Evolutionary conservation across 2,888 invertebrate species (phyloP).

Genomic region (Dynastes tityus): DNA sequence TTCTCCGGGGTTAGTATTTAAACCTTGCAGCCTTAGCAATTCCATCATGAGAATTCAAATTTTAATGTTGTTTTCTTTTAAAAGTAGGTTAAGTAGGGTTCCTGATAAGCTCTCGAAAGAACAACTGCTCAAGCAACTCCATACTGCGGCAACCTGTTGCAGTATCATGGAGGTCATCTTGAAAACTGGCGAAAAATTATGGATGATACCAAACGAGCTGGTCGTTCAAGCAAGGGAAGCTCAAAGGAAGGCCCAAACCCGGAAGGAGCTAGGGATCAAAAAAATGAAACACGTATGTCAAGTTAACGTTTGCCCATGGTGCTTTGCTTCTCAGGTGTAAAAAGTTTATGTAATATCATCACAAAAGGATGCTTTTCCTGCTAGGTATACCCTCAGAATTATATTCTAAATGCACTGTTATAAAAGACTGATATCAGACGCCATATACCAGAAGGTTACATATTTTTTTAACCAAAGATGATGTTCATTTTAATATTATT

Average conservation of each 20-base stretch:
- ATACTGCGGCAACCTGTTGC: slow-evolving; percentile 91
- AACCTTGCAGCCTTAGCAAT: too few species aligned
- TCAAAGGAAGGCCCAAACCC: slow-evolving; percentile 64
- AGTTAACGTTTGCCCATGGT: slow-evolving; percentile 54
- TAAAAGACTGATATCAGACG: slow-evolving; percentile 11
- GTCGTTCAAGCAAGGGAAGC: slow-evolving; percentile 76
- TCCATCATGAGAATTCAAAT: background rate
- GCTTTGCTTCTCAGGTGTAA: slow-evolving; percentile 54
- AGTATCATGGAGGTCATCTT: slow-evolving; percentile 89
- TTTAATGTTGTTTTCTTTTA: background rate
- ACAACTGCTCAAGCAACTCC: slow-evolving; percentile 75
- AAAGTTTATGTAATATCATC: background rate
- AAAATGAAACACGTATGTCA: slow-evolving; percentile 65
- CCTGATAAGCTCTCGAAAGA: slow-evolving; percentile 55
- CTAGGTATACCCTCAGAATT: background rate
- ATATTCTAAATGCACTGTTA: slow-evolving; percentile 23
- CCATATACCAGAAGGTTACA: background rate
- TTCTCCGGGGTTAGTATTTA: slow-evolving; percentile 64
- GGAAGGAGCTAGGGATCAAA: slow-evolving; percentile 61
- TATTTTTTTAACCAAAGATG: slow-evolving; percentile 1
- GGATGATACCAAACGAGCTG: slow-evolving; percentile 84
- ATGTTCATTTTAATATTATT: background rate
- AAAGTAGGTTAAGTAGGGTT: background rate
- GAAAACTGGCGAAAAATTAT: slow-evolving; percentile 83
- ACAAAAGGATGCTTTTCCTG: background rate